Conservation (phyloP, 2,888 invertebrate genomes). For the Matsumyia berberina region DNA sequence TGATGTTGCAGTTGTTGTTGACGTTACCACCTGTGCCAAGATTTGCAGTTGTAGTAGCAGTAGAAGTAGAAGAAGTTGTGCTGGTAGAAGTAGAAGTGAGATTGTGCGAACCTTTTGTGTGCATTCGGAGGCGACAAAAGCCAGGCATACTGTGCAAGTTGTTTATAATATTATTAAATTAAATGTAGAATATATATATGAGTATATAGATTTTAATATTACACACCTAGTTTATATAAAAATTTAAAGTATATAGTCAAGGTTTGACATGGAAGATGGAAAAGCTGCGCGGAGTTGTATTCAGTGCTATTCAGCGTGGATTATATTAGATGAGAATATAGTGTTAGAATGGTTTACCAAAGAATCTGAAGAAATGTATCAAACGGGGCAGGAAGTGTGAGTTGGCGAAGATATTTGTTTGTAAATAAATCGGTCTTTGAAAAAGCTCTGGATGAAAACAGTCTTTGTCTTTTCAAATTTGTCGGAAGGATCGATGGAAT, state of each 20-base stretch:
- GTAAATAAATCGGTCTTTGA: too few species aligned
- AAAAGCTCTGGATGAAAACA: too few species aligned
- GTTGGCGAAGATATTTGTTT: too few species aligned
- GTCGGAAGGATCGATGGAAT: too few species aligned
- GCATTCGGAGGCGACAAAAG: constrained; percentile 98
- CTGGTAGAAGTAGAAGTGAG: constrained; percentile 83
- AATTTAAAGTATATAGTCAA: constrained; percentile 48
- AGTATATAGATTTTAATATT: constrained; percentile 23
- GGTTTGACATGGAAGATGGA: background rate
- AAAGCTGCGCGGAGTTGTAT: constrained; percentile 16
- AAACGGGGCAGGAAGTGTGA: too few species aligned
- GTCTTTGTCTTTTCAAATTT: too few species aligned
- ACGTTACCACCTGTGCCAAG: constrained; percentile 74
- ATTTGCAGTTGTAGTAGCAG: constrained; percentile 80
- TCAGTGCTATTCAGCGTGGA: constrained; percentile 24
- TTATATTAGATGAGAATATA: background rate
- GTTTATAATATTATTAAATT: constrained; percentile 68
- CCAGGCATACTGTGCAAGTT: constrained; percentile 94
- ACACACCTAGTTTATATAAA: constrained; percentile 26
- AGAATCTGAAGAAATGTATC: too few species aligned
- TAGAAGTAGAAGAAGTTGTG: constrained; percentile 81
- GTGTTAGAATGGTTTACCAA: background rate
- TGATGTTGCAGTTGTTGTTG: constrained; percentile 58
- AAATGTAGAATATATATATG: constrained; percentile 62
- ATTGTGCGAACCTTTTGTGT: constrained; percentile 89